Evolutionary conservation across 1,140 invertebrate species (phyloP).

Genomic region (Uloborus diversus): DNA sequence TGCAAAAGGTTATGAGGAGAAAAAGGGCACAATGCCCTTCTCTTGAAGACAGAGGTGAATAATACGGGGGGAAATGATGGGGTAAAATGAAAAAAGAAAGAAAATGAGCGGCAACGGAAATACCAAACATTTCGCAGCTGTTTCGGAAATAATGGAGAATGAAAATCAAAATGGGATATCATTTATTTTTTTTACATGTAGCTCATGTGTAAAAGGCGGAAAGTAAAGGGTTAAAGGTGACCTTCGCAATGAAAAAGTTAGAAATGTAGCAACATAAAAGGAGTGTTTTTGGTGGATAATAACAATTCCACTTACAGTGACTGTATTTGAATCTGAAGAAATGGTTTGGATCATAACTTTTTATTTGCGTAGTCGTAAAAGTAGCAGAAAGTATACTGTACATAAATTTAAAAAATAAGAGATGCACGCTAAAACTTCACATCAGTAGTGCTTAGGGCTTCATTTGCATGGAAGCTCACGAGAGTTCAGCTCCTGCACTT

Average conservation of each 20-base stretch:
- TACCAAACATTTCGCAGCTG: conserved; percentile 53
- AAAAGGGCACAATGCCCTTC: conserved; percentile 47
- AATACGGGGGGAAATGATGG: not conserved
- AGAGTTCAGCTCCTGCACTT: too few relatives aligned
- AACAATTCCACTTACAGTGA: too few relatives aligned
- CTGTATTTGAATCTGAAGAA: too few relatives aligned
- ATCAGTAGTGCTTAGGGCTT: too few relatives aligned
- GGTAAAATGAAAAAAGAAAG: not conserved
- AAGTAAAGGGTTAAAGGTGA: conserved; percentile 51
- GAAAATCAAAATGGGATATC: not conserved
- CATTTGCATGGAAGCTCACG: too few relatives aligned
- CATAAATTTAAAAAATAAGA: too few relatives aligned
- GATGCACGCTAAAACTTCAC: too few relatives aligned
- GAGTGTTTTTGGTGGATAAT: too few relatives aligned
- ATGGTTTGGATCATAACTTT: too few relatives aligned
- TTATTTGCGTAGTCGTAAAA: too few relatives aligned
- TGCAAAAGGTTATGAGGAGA: not conserved
- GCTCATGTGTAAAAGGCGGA: conserved; percentile 47
- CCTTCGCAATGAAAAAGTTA: conserved; percentile 2
- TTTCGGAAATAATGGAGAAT: conserved; percentile 34
- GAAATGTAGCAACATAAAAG: too few relatives aligned
- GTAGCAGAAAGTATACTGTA: too few relatives aligned
- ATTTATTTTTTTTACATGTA: conserved; percentile 5
- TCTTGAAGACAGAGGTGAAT: not conserved
- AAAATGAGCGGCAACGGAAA: conserved; percentile 31